Percentiles rank a stretch among this genome's conserved stretches.
phyloP scores from a whole-genome alignment of 2,797 vertebrate genomes.

The Telmatherina bonti region DNA sequence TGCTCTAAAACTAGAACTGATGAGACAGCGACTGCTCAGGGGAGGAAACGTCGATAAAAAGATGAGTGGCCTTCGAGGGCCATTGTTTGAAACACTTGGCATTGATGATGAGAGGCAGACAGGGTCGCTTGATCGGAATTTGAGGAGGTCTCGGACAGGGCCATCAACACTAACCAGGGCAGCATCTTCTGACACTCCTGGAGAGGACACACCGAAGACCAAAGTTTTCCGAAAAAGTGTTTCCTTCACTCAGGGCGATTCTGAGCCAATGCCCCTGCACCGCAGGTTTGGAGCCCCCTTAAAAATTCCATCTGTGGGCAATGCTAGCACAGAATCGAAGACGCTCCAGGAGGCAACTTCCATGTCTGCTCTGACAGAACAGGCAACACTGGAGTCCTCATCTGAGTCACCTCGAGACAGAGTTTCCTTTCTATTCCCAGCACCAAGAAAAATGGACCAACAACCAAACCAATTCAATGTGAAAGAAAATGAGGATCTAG shows the following conservation, averaged over 20 bases:
- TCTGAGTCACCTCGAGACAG: slow-evolving; percentile 56
- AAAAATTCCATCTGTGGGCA: slow-evolving; percentile 87
- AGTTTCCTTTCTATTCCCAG: slow-evolving; percentile 47
- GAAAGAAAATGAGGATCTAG: slow-evolving; percentile 27
- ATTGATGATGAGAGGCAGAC: slow-evolving; percentile 82
- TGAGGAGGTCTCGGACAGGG: slow-evolving; percentile 76
- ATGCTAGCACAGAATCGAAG: slow-evolving; percentile 71
- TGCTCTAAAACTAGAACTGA: slow-evolving; percentile 90
- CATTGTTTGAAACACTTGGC: slow-evolving; percentile 92
- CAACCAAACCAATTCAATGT: slow-evolving; percentile 37
- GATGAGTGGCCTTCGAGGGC: slow-evolving; percentile 93
- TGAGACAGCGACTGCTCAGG: slow-evolving; percentile 91
- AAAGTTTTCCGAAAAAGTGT: slow-evolving; percentile 89
- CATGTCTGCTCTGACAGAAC: slow-evolving; percentile 87
- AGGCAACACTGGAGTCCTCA: slow-evolving; percentile 60
- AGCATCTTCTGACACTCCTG: slow-evolving; percentile 87
- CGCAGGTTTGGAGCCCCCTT: slow-evolving; percentile 92
- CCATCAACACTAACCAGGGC: slow-evolving; percentile 81
- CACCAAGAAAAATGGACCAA: slow-evolving; percentile 59
- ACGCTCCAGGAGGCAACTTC: slow-evolving; percentile 89
- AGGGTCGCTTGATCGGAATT: slow-evolving; percentile 75
- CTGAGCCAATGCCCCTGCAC: slow-evolving; percentile 89
- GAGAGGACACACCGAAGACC: slow-evolving; percentile 81
- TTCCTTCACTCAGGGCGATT: slow-evolving; percentile 91
- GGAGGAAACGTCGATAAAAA: slow-evolving; percentile 88